phyloP scores from a whole-genome alignment of 2,797 vertebrate species.

The Platyrinchus mystaceus region DNA sequence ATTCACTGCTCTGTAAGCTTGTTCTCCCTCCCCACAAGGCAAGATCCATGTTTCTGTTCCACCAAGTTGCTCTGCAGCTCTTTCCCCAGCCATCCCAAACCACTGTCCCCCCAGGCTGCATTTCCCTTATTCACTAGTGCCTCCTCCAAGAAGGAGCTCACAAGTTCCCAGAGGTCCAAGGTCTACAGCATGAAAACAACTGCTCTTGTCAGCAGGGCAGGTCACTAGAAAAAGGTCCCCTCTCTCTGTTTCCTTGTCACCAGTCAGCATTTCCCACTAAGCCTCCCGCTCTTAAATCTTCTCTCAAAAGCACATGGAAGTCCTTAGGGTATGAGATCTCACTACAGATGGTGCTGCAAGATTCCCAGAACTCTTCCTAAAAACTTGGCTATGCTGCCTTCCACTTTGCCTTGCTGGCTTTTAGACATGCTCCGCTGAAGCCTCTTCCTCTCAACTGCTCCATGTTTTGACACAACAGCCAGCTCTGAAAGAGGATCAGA shows the following conservation, averaged over 20 bases:
- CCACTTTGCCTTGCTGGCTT: not conserved
- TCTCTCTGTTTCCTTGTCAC: not conserved
- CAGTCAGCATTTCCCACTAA: not conserved
- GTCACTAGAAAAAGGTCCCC: not conserved
- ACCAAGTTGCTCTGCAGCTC: not conserved
- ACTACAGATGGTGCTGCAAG: not conserved
- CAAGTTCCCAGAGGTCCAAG: not conserved
- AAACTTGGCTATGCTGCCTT: not conserved
- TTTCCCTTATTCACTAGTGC: not conserved
- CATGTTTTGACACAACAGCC: not conserved
- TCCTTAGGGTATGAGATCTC: not conserved
- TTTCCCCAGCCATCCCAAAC: not conserved
- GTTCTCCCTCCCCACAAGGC: not conserved
- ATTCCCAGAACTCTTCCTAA: not conserved
- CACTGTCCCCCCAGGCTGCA: too few species aligned
- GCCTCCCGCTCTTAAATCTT: not conserved
- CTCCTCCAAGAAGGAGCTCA: not conserved
- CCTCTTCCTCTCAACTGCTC: not conserved
- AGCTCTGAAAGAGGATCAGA: constrained; percentile 30
- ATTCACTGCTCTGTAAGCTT: not conserved
- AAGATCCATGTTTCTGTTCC: rapidly evolving
- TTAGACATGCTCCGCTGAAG: not conserved
- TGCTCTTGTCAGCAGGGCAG: not conserved
- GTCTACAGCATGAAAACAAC: not conserved
- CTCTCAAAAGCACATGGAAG: not conserved